phyloP scores from a whole-genome alignment of 2,797 vertebrate genomes.

The Hoplostethus mediterraneus region DNA sequence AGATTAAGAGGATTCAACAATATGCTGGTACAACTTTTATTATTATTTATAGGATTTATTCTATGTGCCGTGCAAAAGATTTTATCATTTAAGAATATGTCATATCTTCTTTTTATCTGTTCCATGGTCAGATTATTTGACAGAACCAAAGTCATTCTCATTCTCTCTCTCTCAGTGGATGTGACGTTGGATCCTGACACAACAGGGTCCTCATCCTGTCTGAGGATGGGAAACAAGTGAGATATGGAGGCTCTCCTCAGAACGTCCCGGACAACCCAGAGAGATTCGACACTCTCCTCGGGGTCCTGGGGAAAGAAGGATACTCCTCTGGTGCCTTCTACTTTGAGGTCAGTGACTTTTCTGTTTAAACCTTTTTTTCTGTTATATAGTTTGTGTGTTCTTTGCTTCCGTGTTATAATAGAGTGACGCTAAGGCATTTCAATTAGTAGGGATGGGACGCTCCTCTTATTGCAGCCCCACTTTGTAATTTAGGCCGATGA shows the following conservation, averaged over 20 bases:
- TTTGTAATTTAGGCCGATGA: no score
- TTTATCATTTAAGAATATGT: no score
- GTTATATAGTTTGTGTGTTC: no score
- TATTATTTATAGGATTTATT: neutral
- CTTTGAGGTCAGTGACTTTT: slow-evolving; percentile 22
- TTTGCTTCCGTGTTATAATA: no score
- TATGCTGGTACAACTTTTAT: slow-evolving; percentile 33
- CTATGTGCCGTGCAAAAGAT: no score
- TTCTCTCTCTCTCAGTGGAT: slow-evolving; percentile 13
- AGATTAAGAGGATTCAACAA: slow-evolving; percentile 25
- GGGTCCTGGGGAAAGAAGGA: slow-evolving; percentile 31
- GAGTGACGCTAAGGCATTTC: no score
- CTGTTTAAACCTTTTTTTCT: neutral
- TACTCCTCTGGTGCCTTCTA: slow-evolving; percentile 28
- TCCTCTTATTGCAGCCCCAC: no score
- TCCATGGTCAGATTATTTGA: no score
- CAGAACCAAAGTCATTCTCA: neutral
- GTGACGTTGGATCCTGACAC: slow-evolving; percentile 26
- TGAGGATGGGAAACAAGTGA: slow-evolving; percentile 19
- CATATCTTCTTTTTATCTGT: no score
- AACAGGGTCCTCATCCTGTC: slow-evolving; percentile 18
- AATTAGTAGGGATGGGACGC: no score
- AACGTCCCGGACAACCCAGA: slow-evolving; percentile 14
- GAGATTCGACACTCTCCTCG: slow-evolving; percentile 22
- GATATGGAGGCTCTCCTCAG: neutral